Percentiles rank a stretch among this genome's conserved stretches.
Evolutionary conservation across 1,140 invertebrate species (phyloP).

Genomic region (Myzus persicae): DNA sequence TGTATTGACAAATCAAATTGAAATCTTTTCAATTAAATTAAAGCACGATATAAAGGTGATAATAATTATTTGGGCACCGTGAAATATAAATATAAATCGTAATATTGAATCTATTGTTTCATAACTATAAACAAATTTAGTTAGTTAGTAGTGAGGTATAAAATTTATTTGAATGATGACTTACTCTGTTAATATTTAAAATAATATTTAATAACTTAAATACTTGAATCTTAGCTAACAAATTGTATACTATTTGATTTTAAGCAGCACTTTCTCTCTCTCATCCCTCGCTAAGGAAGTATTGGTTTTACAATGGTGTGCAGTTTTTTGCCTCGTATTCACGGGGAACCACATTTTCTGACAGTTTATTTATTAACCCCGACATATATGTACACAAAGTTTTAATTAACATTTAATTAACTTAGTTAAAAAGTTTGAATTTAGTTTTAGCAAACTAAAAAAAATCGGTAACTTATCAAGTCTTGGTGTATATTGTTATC

Average conservation of each 20-base stretch:
- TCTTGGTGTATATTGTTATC: not conserved
- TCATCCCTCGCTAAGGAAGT: not conserved
- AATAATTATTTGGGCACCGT: not conserved
- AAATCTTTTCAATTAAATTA: not conserved
- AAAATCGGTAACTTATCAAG: constrained; percentile 17
- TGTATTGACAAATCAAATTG: not conserved
- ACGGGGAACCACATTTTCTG: not conserved
- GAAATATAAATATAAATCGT: not conserved
- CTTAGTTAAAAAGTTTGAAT: not conserved
- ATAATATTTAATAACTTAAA: not conserved
- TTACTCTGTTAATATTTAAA: not conserved
- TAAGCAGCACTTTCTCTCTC: too few species aligned
- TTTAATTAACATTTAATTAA: constrained; percentile 17
- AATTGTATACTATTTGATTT: not conserved
- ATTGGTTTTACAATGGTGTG: not conserved
- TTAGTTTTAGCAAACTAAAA: not conserved
- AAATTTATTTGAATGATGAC: not conserved
- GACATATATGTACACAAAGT: not conserved
- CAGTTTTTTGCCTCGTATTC: not conserved
- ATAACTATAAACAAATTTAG: not conserved
- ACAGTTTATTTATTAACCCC: constrained; percentile 8
- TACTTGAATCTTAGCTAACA: not conserved
- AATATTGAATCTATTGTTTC: not conserved
- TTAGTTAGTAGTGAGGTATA: not conserved
- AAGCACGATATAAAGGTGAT: not conserved